These are phyloP conservation scores for Spodoptera littoralis DNA, from an alignment of 2,888 invertebrate species.

Conservation along the genomic window DNA sequence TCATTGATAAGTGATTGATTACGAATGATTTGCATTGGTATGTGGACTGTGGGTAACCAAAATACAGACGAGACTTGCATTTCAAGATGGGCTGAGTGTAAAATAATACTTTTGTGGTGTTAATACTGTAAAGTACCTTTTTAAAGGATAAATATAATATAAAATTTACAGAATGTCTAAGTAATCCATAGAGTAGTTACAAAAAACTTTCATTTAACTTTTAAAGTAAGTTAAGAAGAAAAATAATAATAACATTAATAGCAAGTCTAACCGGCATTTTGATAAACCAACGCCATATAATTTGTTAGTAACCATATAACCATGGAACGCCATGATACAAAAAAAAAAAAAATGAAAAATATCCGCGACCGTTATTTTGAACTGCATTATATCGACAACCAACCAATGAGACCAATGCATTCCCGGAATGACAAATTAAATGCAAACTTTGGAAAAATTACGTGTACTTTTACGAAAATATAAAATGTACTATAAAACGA, in stretches of 20 bases:
- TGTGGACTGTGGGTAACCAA: constrained; percentile 18
- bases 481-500: constrained; percentile 36
- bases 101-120: too few species aligned
- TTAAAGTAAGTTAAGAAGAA: too few species aligned
- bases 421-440: constrained; percentile 60
- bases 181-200: too few species aligned
- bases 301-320: constrained; percentile 50
- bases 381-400: constrained; percentile 51
- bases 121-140: too few species aligned
- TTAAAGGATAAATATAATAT: too few species aligned
- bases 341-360: constrained; percentile 25
- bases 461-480: constrained; percentile 38
- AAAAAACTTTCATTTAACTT: too few species aligned
- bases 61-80: constrained; percentile 39
- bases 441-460: constrained; percentile 51
- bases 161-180: too few species aligned
- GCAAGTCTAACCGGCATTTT: constrained; percentile 35
- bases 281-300: constrained; percentile 11
- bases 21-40: constrained; percentile 47
- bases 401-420: constrained; percentile 43
- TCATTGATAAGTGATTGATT: constrained; percentile 31
- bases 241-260: too few species aligned
- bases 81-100: background rate
- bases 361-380: constrained; percentile 42
- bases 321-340: constrained; percentile 37